Evolutionary conservation across 2,888 invertebrate species (phyloP).

Genomic region (Diarsia brunnea): DNA sequence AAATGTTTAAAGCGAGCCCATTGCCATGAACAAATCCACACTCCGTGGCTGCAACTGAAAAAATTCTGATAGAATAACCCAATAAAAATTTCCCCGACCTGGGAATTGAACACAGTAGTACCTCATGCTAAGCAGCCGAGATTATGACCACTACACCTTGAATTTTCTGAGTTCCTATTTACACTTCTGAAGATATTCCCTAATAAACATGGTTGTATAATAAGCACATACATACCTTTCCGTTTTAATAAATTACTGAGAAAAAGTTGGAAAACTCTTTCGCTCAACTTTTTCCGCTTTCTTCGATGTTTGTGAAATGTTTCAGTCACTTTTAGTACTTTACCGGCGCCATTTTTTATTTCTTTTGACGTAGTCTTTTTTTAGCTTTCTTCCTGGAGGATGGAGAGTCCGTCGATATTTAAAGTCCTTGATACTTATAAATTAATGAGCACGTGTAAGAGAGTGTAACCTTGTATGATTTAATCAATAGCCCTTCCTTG

Average conservation of each 20-base stretch:
- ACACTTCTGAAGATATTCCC: slow-evolving; percentile 1
- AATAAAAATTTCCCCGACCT: too few relatives aligned
- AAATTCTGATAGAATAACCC: too few relatives aligned
- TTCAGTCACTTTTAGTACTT: slow-evolving; percentile 52
- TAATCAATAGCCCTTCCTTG: slow-evolving; percentile 56
- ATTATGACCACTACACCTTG: too few relatives aligned
- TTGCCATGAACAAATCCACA: too few relatives aligned
- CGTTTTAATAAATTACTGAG: slow-evolving; percentile 54
- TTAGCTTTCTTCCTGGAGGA: slow-evolving; percentile 14
- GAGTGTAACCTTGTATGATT: slow-evolving; percentile 52
- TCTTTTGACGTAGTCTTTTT: slow-evolving; percentile 41
- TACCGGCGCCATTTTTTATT: slow-evolving; percentile 49
- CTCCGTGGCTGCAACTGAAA: too few relatives aligned
- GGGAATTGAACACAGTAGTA: too few relatives aligned
- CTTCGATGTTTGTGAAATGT: slow-evolving; percentile 59
- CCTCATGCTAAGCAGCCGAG: too few relatives aligned
- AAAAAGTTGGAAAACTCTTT: slow-evolving; percentile 55
- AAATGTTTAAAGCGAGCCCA: too few relatives aligned
- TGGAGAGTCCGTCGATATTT: slow-evolving; percentile 23
- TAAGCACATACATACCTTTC: slow-evolving; percentile 24
- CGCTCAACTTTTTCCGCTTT: slow-evolving; percentile 57
- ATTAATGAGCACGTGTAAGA: slow-evolving; percentile 44
- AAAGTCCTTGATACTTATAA: slow-evolving; percentile 16
- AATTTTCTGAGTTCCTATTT: too few relatives aligned
- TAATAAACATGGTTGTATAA: slow-evolving; percentile 9